Evolutionary conservation across 2,113 vertebrate genomes (phyloP), one percentile per base, ranked within the genome.

Genomic region (Rana temporaria): DNA sequence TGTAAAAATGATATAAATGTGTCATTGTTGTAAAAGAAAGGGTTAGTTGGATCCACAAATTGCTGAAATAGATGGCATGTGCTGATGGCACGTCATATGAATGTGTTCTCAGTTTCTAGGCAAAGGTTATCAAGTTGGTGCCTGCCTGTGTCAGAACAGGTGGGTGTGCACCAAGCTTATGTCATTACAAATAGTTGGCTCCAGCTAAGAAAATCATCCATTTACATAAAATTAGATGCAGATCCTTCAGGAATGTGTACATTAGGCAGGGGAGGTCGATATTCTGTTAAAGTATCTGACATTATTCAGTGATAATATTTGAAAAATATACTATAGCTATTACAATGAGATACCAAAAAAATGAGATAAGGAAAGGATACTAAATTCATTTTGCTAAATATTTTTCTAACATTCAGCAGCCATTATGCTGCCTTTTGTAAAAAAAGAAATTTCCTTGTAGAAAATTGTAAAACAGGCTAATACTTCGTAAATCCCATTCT

Each of bases 101-200:
- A 60, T 65, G n/a, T 62, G n/a, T 77, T 52, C 52, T 52, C 22
- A 26, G 34, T 65, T 53, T 65, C 38, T 53, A 26, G 16, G 38
- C 26, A 53, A 52, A 53, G 22, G 42, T 78, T 62, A 78, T 64
- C 60, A 65, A 65, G 59, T 64, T 53, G 60, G 75, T 65, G 22
- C 75, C 38, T 78, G 75, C 18, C 62, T 78, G 60, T 78, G 62
- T 78, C 75, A 65, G 75, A 78, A 42, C 57, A 78, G 38, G 72
- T 59, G 56, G 72, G 30, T 75, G 72, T 75, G 17, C 17, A 18
- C 6, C 3, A 34, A 20, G 19, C 59, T 2, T 60, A 57, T 75
- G 56, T 77, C 75, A 53, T 12, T 55, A 22, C 16, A 78, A 30
- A 64, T 48, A 59, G 30, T n/a, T 76, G 14, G 8, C 26, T 60